Base-by-base conservation (phyloP, 2,797 vertebrate genomes). In the Sebastiscus albofasciatus region DNA sequence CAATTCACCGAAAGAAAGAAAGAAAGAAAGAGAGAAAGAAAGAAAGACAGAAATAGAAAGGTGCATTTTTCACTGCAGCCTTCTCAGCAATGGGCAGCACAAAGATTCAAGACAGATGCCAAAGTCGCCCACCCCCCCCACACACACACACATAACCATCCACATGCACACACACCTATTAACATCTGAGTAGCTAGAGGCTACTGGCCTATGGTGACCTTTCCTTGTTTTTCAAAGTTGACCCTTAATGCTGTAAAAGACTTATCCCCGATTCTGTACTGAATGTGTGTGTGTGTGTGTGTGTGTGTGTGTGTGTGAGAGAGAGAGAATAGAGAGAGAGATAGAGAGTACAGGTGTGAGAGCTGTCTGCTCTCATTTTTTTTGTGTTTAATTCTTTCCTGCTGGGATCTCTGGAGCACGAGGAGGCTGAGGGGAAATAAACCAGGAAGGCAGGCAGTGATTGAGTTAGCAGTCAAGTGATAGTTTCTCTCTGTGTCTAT, bases 151-250 rank as follows among this genome's bases (percentile, higher is more conserved):
- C 46, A 49, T 18, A 49, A 16, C 14, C 13, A 49, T 58, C 33
- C 24, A 8, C n/a, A 42, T 27, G 71, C 39, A 55, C 68, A 56
- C 36, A n/a, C 11, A 65, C 58, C 11, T 66, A 88, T 88, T 87
- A 86, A 82, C 60, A 85, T 85, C 69, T 75, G 79, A 69, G 77
- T 88, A 83, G 79, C 59, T 73, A 59, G 65, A 70, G 81, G 86
- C 81, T 72, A 81, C 82, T 46, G 70, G 84, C 62, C 72, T 74
- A 24, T 75, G 74, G 13, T 84, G 87, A 87, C 86, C 87, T 87
- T 55, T 59, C 31, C 22, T 79, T 82, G 66, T 79, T 83, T 86
- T 81, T 77, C 14, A 70, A 81, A 79, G 60, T 46, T 78, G 59
- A 80, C 34, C 67, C 58, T 46, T 56, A 72, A 52, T 65, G 22